These are phyloP conservation scores for Coreius guichenoti DNA, from an alignment of 2,797 vertebrate genomes.

Conservation along the genomic window DNA sequence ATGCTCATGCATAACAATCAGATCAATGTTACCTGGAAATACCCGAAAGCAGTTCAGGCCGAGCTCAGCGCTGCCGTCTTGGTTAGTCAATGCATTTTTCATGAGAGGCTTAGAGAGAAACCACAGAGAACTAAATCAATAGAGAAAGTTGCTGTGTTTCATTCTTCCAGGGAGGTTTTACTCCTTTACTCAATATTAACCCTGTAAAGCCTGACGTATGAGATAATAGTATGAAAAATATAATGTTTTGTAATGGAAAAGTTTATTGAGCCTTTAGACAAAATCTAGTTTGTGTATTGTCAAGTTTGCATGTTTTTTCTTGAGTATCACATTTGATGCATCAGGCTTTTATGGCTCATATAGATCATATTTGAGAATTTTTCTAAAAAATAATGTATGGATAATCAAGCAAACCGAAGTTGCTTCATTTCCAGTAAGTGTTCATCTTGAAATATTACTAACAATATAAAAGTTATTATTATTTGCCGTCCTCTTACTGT, in stretches of 20 bases:
- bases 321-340: neutral
- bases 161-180: neutral
- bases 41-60: neutral
- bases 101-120: conserved; percentile 33
- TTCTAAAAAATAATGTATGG: too few species aligned
- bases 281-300: too few species aligned
- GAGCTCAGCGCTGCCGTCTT: neutral
- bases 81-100: conserved; percentile 27
- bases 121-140: conserved; percentile 15
- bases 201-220: neutral
- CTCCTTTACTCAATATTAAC: neutral
- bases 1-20: neutral
- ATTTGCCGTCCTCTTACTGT: neutral
- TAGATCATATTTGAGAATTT: neutral
- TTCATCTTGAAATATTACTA: neutral
- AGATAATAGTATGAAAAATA: neutral
- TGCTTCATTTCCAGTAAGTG: neutral
- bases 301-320: neutral
- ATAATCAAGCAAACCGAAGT: neutral
- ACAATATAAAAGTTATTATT: neutral
- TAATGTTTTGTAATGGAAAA: too few species aligned
- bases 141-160: conserved; percentile 11
- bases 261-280: neutral
- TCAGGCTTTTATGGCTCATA: neutral
- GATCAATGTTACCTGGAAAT: conserved; percentile 9